phyloP scores from a whole-genome alignment of 2,888 invertebrate species.

The Muscina levida region DNA sequence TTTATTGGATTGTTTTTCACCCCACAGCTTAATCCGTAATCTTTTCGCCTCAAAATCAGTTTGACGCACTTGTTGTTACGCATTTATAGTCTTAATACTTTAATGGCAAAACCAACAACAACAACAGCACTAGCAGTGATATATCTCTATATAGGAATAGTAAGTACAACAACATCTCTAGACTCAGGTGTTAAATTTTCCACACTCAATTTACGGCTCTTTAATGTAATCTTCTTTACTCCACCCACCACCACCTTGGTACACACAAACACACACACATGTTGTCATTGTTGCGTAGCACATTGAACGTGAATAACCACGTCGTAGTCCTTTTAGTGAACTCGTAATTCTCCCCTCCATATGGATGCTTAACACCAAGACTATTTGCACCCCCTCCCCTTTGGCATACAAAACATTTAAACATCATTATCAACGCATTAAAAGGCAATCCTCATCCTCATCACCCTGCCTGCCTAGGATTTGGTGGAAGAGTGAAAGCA shows the following conservation, averaged over 20 bases:
- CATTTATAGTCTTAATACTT: conserved; percentile 37
- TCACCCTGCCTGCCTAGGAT: too few species aligned
- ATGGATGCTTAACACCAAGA: background rate
- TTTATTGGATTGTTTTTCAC: conserved; percentile 51
- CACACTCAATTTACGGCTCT: conserved; percentile 69
- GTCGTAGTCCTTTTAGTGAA: conserved; percentile 38
- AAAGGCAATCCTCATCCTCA: conserved; percentile 35
- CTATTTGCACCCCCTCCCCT: background rate
- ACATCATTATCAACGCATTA: conserved; percentile 77
- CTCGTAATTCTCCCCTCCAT: conserved; percentile 25
- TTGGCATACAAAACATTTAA: conserved; percentile 56
- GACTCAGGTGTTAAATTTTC: conserved; percentile 74
- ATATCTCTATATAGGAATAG: background rate
- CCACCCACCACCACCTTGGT: background rate
- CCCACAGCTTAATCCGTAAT: conserved; percentile 50
- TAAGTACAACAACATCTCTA: conserved; percentile 46
- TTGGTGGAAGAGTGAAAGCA: background rate
- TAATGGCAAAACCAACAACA: conserved; percentile 39
- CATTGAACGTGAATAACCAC: conserved; percentile 43
- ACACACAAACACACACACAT: conserved; percentile 21
- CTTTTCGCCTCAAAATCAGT: conserved; percentile 51
- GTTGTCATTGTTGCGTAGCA: conserved; percentile 21
- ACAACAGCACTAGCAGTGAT: conserved; percentile 32
- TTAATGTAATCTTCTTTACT: conserved; percentile 58
- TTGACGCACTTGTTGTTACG: conserved; percentile 52